Percentiles rank a stretch among this genome's conserved stretches.
Evolutionary conservation across 2,113 vertebrate genomes (phyloP).

Genomic region (Sardina pilchardus): DNA sequence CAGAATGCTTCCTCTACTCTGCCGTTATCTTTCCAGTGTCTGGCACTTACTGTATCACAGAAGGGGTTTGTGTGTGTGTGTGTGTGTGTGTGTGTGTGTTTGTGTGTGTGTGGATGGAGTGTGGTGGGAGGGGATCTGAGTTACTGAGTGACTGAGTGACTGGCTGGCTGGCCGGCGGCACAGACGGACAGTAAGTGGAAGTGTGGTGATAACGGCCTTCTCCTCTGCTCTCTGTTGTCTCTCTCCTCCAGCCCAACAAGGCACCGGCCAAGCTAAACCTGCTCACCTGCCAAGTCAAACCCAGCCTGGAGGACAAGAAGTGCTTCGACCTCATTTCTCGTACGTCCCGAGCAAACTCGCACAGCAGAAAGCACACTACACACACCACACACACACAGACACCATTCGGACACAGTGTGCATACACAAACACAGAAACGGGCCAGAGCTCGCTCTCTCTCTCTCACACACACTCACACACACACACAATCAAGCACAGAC

Average conservation of each 20-base stretch:
- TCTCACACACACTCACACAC: background rate
- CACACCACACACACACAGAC: background rate
- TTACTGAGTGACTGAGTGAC: background rate
- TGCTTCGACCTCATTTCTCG: slow-evolving; percentile 74
- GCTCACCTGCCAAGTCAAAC: slow-evolving; percentile 76
- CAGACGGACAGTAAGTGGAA: background rate
- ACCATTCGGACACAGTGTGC: background rate
- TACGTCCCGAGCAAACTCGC: slow-evolving; percentile 48
- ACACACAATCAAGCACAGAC: background rate
- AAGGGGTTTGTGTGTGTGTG: no score
- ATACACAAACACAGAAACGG: background rate
- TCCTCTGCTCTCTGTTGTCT: background rate
- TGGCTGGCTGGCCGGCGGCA: background rate
- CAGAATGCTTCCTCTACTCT: background rate
- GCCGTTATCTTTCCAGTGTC: no score
- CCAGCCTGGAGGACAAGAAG: slow-evolving; percentile 69
- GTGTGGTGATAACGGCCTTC: background rate
- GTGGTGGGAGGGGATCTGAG: background rate
- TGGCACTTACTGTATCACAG: no score
- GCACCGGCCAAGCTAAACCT: slow-evolving; percentile 71
- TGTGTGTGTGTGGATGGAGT: background rate
- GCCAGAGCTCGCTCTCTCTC: background rate
- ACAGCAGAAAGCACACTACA: background rate
- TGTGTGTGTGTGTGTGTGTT: background rate
- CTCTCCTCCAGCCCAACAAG: slow-evolving; percentile 58